Base-by-base conservation (phyloP, 2,113 vertebrate species). In the Candoia aspera region DNA sequence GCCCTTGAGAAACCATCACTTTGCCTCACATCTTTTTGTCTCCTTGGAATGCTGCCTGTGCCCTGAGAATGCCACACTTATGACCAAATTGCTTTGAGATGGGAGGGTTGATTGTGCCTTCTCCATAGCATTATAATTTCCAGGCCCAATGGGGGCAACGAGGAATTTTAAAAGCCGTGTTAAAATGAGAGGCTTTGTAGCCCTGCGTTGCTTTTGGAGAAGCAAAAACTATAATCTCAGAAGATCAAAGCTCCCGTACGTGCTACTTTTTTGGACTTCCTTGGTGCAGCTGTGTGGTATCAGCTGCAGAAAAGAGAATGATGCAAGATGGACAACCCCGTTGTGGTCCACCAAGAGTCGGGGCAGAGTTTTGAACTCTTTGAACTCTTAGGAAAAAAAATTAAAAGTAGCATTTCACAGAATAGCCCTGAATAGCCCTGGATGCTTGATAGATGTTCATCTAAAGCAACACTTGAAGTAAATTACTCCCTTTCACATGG, bases 1-100 rank as follows among this genome's bases (percentile, higher is more conserved):
- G 73, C 94, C 90, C 57, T 26, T n/a, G 87, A 64, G 91, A 95
- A 95, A 58, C 8, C 1, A 88, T 57, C 17, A 60, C 88, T 84
- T 88, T 92, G 90, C 90, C 88, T 68, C 83, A 93, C 1, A 1
- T n/a, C 91, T 37, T 79, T 54, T 8, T 93, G 1, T 91, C 8
- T 73, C 92, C 64, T 24, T 91, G 68, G 85, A 9, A 85, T 4
- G 88, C 90, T 33, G 59, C 89, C 2, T 91, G 90, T 8, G 10
- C 21, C 19, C 46, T 8, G 57, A 29, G 88, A 73, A 64, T 11
- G 86, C 37, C 46, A 73, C 26, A 86, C 0, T 90, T 92, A 33
- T 46, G 93, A 64, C 8, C 90, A 59, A 86, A 89, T 42, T 0
- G 24, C 12, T 86, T 93, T 90, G 54, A 83, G 46, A 94, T 9